Base-by-base conservation (phyloP, 2,888 invertebrate species). In the Timandra comae region DNA sequence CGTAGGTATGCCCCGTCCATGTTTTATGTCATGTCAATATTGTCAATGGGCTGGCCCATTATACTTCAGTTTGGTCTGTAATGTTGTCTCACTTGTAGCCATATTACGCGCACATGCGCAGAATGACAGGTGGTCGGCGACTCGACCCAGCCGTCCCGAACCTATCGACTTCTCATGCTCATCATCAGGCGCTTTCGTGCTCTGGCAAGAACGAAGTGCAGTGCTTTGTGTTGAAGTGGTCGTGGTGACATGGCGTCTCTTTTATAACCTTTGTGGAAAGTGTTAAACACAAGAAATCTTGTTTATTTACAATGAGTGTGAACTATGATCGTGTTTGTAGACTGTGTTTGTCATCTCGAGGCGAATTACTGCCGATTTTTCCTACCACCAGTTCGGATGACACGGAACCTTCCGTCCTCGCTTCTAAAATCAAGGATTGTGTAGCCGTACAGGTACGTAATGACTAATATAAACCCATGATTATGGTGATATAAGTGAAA, bases 361-460 rank as follows among this genome's bases (percentile, higher is more conserved):
- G 87, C 69, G 87, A 88, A 66, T 87, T 86, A 73, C 84, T 86
- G 63, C 88, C 89, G 68, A 88, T 89, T 64, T 89, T 89, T 74
- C 84, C 78, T 71, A 78, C 79, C 71, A 82, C 79, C 86, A 84
- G 82, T 81, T 77, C 79, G 70, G 81, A 79, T 78, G 81, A 79
- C 68, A 66, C 78, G 68, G 85, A 85, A 65, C 69, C 87, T 72
- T 64, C 73, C 74, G 73, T 86, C 63, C 81, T 91, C 56, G 88
- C 85, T 43, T 85, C 85, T 47, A 91, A 89, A 86, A 91, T 92
- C 66, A 86, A 86, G 64, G 86, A 87, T 62, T 90, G 88, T 62
- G 81, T 92, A 51, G 86, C 89, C 38, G 87, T 92, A 45, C 88
- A 91, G 89, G 92, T 91, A 79, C 69, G 88, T 80, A 66, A 59